Conservation (phyloP, 2,113 vertebrate species). For the Stictonetta naevosa region DNA sequence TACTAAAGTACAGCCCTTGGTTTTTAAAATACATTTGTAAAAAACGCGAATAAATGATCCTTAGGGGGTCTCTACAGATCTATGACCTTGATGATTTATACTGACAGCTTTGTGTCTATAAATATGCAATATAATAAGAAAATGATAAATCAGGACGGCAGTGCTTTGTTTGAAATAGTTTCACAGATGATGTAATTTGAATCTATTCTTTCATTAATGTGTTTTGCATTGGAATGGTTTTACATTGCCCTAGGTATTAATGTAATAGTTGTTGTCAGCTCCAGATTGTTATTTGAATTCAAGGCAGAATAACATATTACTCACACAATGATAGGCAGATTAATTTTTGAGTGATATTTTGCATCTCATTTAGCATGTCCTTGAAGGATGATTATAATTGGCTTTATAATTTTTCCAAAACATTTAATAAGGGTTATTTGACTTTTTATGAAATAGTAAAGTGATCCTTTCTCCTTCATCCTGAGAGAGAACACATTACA, state of each 20-base stretch:
- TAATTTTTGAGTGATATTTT: constrained; percentile 54
- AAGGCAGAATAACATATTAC: background rate
- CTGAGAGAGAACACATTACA: background rate
- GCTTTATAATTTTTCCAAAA: background rate
- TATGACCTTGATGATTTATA: background rate
- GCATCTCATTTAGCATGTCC: constrained; percentile 32
- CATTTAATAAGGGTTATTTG: background rate
- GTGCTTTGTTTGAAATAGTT: background rate
- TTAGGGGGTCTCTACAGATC: background rate
- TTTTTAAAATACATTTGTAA: background rate
- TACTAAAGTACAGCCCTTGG: background rate
- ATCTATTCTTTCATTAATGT: constrained; percentile 37
- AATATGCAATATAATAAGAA: background rate
- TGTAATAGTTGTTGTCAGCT: constrained; percentile 22
- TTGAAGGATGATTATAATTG: constrained; percentile 47
- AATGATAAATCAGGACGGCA: background rate
- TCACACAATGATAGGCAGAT: constrained; percentile 5
- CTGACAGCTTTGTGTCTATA: background rate
- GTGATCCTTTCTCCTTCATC: background rate
- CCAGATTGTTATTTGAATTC: constrained; percentile 32
- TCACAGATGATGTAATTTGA: constrained; percentile 29
- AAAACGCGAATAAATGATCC: background rate
- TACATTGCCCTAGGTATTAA: constrained; percentile 50
- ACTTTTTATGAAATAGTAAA: background rate
- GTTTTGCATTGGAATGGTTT: constrained; percentile 31